Conservation (phyloP, 2,113 vertebrate species). For the Podilymbus podiceps region DNA sequence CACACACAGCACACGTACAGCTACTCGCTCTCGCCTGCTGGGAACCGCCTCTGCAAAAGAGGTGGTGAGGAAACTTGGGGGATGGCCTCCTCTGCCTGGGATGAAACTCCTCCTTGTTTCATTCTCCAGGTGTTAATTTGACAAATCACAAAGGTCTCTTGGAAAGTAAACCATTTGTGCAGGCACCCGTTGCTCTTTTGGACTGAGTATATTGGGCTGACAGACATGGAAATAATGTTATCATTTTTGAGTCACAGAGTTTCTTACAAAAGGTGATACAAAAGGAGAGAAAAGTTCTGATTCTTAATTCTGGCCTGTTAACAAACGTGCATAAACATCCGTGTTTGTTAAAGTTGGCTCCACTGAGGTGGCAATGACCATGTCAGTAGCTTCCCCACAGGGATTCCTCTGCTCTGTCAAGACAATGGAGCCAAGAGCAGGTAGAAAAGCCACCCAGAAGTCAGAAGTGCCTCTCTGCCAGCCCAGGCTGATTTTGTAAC, state of each 20-base stretch:
- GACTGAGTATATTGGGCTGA: background rate
- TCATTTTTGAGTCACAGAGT: background rate
- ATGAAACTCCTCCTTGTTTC: conserved; percentile 42
- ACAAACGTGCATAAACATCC: accelerated
- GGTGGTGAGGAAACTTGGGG: conserved; percentile 57
- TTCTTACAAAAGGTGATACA: background rate
- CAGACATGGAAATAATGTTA: background rate
- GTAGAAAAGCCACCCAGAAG: background rate
- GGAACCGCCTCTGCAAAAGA: conserved; percentile 23
- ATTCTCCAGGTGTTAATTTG: conserved; percentile 71
- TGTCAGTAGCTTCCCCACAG: background rate
- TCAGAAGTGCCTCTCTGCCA: background rate
- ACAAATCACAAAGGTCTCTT: conserved; percentile 68
- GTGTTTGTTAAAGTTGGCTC: background rate
- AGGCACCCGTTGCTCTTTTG: background rate
- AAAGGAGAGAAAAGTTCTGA: background rate
- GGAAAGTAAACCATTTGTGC: background rate
- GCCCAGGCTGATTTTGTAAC: background rate
- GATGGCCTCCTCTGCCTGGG: background rate
- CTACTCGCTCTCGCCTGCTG: background rate
- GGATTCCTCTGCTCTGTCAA: background rate
- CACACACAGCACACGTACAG: conserved; percentile 61
- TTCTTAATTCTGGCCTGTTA: background rate
- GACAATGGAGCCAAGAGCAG: background rate
- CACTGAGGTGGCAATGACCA: background rate